Base-by-base conservation (phyloP, 2,888 invertebrate genomes). In the Lacanobia oleracea region DNA sequence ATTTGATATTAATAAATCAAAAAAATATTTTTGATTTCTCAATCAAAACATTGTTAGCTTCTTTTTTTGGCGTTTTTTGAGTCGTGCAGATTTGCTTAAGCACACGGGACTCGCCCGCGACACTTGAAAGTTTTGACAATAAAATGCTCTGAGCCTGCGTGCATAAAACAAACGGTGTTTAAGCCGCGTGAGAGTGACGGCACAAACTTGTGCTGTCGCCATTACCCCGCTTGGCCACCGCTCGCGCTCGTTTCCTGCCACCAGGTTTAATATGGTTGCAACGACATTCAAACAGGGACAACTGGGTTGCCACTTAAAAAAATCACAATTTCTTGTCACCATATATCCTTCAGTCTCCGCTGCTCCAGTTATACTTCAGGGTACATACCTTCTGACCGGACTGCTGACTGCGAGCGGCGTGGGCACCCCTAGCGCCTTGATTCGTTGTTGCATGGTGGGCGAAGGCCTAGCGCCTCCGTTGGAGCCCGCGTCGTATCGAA, bases 371-470 rank as follows among this genome's bases (percentile, higher is more conserved):
- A 18, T 37, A 54, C 18, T 56, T 63, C 43, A 72, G 43, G 59
- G 62, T 63, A 87, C 90, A 75, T 97, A 98, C 98, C 98, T 98
- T 96, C 98, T 96, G 87, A 98, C 98, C 75, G 98, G 98, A 95
- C 98, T 98, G 96, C 97, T 98, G 96, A 98, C 97, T 12, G 98
- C 98, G 70, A 98, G 96, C 53, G 98, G 98, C 80, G 98, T 98
- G 74, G 98, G 98, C 85, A 98, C 98, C 66, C 98, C 98, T 73
- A 98, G 97, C 75, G 98, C 98, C 94, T 98, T 98, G 90, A 98
- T 98, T 89, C 98, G 97, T 94, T 98, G 98, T 93, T 98, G 98
- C 98, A 98, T 98, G 65, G 98, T 98, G 71, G 98, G 98, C 88
- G 98, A 98, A 0, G 95, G 96, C 88, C 97, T 91, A 82, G 96